Evolutionary conservation across 2,113 vertebrate genomes (phyloP), one percentile per base, ranked within the genome.

Genomic region (Edolisoma coerulescens): DNA sequence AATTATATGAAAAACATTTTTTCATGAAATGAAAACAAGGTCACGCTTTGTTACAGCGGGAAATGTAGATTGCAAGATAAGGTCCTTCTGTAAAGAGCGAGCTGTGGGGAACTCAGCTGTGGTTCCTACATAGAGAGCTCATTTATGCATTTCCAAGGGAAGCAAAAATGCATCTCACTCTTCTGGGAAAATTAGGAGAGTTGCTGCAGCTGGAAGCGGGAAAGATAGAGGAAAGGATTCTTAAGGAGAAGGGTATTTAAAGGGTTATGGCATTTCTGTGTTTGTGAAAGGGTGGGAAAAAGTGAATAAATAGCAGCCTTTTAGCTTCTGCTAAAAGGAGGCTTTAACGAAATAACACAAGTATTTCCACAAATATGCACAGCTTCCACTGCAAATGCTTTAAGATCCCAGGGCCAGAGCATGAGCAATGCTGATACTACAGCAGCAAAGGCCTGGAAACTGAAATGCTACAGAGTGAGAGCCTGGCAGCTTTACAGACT

Each of bases 81-180:
- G 98, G 97, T 98, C 98, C 97, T 98, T 98, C 98, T 98, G 98
- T 98, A 95, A 96, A 83, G 94, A 6, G 52, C 30, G 64, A 94
- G 47, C 97, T 92, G 97, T 83, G 94, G 96, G 94, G 96, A 91
- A 96, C 89, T 98, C 98, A 98, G 98, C 98, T 98, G 98, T 73
- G 78, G 94, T 90, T 70, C 85, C 90, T 41, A 88, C 97, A 98
- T 98, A 98, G 98, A 98, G 97, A 96, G 90, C 94, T 97, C 97
- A 98, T 98, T 98, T 98, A 98, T 98, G 95, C 96, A 96, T 95
- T 97, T 98, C 98, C 97, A 98, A 98, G 96, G 97, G 90, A 92
- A 93, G 95, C 84, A 95, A 95, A 95, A 94, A 96, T 84, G 95
- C 95, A 90, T 86, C 93, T 75, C 90, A 96, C 97, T 97, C 95